These are phyloP conservation scores for Cylas formicarius DNA, from an alignment of 1,140 invertebrate species.

Conservation along the genomic window DNA sequence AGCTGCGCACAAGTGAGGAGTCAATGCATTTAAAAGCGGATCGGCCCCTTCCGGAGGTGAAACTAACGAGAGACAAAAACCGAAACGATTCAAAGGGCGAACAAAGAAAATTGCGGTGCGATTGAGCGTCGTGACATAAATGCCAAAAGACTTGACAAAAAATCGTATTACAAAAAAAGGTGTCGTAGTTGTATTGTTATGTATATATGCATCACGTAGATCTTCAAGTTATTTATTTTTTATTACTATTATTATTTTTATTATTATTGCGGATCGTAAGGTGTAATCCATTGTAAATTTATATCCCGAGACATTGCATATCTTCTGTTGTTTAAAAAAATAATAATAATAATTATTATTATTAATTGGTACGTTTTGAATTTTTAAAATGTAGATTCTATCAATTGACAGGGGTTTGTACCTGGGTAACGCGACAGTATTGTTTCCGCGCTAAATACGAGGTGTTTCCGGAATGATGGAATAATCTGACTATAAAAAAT, in stretches of 20 bases:
- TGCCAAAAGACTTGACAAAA: constrained; percentile 34
- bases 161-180: constrained; percentile 29
- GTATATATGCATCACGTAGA: constrained; percentile 36
- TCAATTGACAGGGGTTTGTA: not conserved
- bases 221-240: constrained; percentile 39
- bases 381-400: not conserved
- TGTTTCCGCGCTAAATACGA: not conserved
- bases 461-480: not conserved
- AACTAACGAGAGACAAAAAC: constrained; percentile 3
- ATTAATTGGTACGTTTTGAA: constrained; percentile 10
- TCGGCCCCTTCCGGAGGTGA: not conserved
- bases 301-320: constrained; percentile 31
- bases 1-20: too few species aligned
- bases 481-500: not conserved
- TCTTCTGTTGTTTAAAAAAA: constrained; percentile 8
- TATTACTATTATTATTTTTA: constrained; percentile 25
- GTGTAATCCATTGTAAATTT: constrained; percentile 38
- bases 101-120: constrained; percentile 4
- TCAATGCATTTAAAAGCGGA: not conserved
- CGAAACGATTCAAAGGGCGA: constrained; percentile 1
- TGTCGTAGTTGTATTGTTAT: constrained; percentile 44
- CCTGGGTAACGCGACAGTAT: not conserved
- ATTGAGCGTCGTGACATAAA: constrained; percentile 12
- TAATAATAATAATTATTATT: constrained; percentile 6
- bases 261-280: constrained; percentile 31